Base-by-base conservation (phyloP, 2,113 vertebrate species). In the Albula glossodonta region DNA sequence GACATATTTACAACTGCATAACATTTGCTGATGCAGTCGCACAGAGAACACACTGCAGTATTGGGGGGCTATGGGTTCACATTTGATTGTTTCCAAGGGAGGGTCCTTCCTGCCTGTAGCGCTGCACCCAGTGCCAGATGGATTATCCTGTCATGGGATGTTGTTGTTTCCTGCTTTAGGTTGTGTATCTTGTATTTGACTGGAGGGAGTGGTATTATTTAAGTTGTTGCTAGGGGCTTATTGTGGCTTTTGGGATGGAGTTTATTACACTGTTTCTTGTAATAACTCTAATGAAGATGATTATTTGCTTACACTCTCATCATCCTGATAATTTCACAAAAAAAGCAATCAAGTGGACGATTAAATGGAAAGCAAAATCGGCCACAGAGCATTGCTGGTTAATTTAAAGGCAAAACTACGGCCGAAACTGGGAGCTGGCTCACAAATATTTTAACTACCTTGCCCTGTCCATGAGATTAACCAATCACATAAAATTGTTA, bases 121-220 rank as follows among this genome's bases (percentile, higher is more conserved):
- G 57, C 57, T 15, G 57, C 12, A 13, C 57, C 11, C 63, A 70
- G 5, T 70, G 63, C n/a, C 22, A 70, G 3, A n/a, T 70, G 4
- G 63, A 22, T 70, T 70, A 70, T 70, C 63, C 22, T 70, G 4
- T 70, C 63, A 70, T n/a, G 70, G n/a, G 22, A 74, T 74, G 70
- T 25, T 74, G 1, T 74, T 74, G 70, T 74, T 74, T 74, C 9
- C n/a, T 19, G 60, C 56, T 4, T 2, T 10, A 10, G 70, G 70
- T 31, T 8, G 9, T 74, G 70, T 74, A 74, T 10, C 9, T 31
- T 31, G n/a, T 74, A 9, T 22, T 22, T 22, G 17, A 22, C 60
- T 66, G 17, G 60, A 41, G n/a, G 70, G 70, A 74, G 70, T 74
- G 70, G 70, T 10, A 74, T 74, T 74, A n/a, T 74, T 74, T 74